A percentile compares a stretch with the other conserved stretches of the same genome.
phyloP scores from a whole-genome alignment of 2,113 vertebrate species.

The Nipponia nippon region DNA sequence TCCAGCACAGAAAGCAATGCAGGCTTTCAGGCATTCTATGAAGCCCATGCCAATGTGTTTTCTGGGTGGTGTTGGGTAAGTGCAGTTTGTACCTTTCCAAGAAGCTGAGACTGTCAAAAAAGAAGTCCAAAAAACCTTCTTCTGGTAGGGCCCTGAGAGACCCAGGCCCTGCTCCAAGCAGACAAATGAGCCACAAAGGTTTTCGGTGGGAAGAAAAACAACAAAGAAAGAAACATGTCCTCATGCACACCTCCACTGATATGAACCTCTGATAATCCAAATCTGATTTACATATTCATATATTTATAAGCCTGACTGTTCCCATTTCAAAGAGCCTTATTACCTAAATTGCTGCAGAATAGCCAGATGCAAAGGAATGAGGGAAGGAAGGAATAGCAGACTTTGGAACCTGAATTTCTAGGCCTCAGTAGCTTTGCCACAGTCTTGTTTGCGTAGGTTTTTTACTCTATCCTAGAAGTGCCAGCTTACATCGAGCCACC shows the following conservation, averaged over 20 bases:
- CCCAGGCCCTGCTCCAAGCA: not conserved
- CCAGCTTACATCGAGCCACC: not conserved
- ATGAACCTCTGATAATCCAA: slow-evolving; percentile 28
- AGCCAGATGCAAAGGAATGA: slow-evolving; percentile 36
- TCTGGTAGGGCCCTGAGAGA: not conserved
- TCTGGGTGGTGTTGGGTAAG: not conserved
- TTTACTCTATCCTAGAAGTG: not conserved
- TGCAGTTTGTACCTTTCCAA: not conserved
- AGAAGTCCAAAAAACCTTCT: not conserved
- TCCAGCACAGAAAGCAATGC: not conserved
- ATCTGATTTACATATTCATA: slow-evolving; percentile 33
- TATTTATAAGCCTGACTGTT: slow-evolving; percentile 35
- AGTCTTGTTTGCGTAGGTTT: not conserved
- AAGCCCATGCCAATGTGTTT: not conserved
- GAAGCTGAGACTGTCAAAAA: not conserved
- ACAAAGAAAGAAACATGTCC: not conserved
- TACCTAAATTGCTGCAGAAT: slow-evolving; percentile 43
- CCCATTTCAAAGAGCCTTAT: slow-evolving; percentile 54
- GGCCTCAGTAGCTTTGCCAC: not conserved
- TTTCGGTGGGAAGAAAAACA: not conserved
- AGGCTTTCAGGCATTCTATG: not conserved
- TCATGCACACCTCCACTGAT: not conserved
- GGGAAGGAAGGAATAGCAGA: not conserved
- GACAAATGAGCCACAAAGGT: not conserved
- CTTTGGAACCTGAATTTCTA: slow-evolving; percentile 54